Conservation (phyloP, 2,888 invertebrate species). For the Papilio elwesi region DNA sequence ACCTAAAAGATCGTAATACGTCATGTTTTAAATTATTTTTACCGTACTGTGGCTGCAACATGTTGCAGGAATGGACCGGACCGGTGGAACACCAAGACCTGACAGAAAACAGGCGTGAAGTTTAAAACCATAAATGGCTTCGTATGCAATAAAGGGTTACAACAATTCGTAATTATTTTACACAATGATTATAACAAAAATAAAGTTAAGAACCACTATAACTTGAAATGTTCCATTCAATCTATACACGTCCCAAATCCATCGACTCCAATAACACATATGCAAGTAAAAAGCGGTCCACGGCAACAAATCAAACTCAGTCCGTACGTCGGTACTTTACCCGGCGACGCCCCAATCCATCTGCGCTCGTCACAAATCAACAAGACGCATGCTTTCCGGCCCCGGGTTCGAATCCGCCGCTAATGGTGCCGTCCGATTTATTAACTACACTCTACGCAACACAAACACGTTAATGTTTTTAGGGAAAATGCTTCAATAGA, state of each 20-base stretch:
- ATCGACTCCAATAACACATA: conserved; percentile 2
- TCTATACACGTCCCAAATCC: neutral
- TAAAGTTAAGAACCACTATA: neutral
- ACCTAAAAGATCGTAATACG: no score
- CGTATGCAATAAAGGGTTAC: no score
- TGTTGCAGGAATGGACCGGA: no score
- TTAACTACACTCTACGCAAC: conserved; percentile 59
- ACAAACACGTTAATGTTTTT: conserved; percentile 68
- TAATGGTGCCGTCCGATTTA: conserved; percentile 73
- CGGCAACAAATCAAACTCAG: conserved; percentile 51
- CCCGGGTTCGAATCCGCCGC: conserved; percentile 63
- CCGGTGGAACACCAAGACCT: no score
- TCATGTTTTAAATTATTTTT: no score
- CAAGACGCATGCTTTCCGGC: conserved; percentile 79
- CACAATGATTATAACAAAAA: neutral
- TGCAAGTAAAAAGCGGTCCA: conserved; percentile 8
- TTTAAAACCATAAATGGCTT: no score
- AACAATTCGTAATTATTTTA: no score
- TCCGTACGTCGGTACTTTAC: conserved; percentile 47
- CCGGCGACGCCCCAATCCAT: conserved; percentile 59
- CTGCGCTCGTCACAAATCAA: conserved; percentile 78
- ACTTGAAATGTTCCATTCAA: neutral
- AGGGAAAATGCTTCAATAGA: conserved; percentile 48
- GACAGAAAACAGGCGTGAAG: no score
- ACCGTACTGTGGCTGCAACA: no score